Conservation (phyloP, 2,797 vertebrate species). For the Austrolebias charrua region DNA sequence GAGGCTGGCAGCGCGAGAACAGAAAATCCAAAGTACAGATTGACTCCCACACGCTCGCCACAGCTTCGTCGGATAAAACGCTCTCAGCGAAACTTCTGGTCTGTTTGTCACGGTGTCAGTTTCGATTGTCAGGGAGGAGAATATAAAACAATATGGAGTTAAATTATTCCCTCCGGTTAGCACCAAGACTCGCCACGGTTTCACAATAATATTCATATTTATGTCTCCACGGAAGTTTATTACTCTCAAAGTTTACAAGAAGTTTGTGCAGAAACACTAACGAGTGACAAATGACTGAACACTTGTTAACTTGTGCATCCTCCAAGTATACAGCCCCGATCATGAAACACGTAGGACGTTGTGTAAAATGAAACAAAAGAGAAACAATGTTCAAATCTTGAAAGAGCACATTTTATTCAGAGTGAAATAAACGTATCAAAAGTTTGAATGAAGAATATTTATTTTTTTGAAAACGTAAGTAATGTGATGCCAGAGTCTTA, state of each 20-base stretch:
- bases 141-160: slow-evolving; percentile 26
- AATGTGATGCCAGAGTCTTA: too few species aligned
- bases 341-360: too few species aligned
- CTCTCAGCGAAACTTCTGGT: slow-evolving; percentile 45
- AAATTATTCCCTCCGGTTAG: slow-evolving; percentile 43
- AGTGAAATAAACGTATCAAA: too few species aligned
- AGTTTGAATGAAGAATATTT: too few species aligned
- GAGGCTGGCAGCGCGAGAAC: slow-evolving; percentile 69
- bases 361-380: too few species aligned
- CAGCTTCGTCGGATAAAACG: slow-evolving; percentile 63
- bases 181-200: slow-evolving; percentile 18
- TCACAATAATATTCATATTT: slow-evolving; percentile 32
- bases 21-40: slow-evolving; percentile 67
- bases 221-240: slow-evolving; percentile 23
- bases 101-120: slow-evolving; percentile 42
- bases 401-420: too few species aligned
- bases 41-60: slow-evolving; percentile 75
- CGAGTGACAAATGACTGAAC: slow-evolving; percentile 2
- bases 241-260: slow-evolving; percentile 21
- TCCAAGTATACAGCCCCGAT: slow-evolving; percentile 21
- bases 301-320: slow-evolving; percentile 21
- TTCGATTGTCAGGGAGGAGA: slow-evolving; percentile 28
- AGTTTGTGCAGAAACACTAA: slow-evolving; percentile 22
- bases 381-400: too few species aligned
- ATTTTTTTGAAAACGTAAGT: too few species aligned